phyloP scores from a whole-genome alignment of 2,888 invertebrate genomes.

The Meiosimyza platycephala region DNA sequence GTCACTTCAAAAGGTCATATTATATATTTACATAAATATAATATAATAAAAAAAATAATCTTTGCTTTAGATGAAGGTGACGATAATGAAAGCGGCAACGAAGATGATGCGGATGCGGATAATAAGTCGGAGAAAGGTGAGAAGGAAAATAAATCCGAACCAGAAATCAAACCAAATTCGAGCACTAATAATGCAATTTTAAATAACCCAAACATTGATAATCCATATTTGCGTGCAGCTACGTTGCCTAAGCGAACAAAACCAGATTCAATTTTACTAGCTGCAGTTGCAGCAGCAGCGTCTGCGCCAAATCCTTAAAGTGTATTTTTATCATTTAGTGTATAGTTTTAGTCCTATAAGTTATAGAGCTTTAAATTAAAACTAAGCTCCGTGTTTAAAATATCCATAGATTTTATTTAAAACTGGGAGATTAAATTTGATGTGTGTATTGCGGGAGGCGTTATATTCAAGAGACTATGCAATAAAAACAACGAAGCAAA shows the following conservation, averaged over 20 bases:
- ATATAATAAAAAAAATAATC: not conserved
- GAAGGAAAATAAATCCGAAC: slow-evolving; percentile 62
- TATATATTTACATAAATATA: slow-evolving; percentile 24
- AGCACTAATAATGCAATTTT: slow-evolving; percentile 66
- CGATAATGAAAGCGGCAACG: slow-evolving; percentile 66
- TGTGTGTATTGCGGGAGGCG: too few species aligned
- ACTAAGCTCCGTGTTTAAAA: too few species aligned
- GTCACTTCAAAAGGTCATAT: slow-evolving; percentile 69
- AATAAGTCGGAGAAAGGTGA: slow-evolving; percentile 62
- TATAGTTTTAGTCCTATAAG: too few species aligned
- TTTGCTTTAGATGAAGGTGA: slow-evolving; percentile 51
- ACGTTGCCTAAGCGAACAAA: slow-evolving; percentile 65
- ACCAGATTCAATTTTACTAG: slow-evolving; percentile 46
- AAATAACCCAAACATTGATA: slow-evolving; percentile 74
- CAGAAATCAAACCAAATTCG: slow-evolving; percentile 67
- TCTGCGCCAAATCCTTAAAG: not conserved
- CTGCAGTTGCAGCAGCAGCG: slow-evolving; percentile 30
- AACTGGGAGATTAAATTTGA: too few species aligned
- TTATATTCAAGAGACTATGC: too few species aligned
- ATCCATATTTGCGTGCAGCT: slow-evolving; percentile 75
- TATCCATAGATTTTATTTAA: too few species aligned
- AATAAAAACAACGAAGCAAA: too few species aligned
- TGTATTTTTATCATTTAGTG: not conserved
- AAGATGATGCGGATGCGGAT: slow-evolving; percentile 62
- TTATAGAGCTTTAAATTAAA: too few species aligned